Percentiles rank a stretch among this genome's conserved stretches.
phyloP scores from a whole-genome alignment of 1,140 invertebrate species.

The Drosophila littoralis region DNA sequence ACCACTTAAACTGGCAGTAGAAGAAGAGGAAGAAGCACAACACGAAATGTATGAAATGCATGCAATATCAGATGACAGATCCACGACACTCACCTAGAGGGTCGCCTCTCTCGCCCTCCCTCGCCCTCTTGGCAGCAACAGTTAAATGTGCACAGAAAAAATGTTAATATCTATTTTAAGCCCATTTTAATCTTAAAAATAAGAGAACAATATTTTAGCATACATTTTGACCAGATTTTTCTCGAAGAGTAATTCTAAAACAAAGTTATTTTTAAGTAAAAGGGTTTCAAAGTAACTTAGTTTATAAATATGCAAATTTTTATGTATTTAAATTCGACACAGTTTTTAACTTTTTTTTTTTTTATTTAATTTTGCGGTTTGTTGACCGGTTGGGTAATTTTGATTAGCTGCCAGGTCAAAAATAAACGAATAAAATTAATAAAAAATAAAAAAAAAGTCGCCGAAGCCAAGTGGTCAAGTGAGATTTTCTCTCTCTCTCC shows the following conservation, averaged over 20 bases:
- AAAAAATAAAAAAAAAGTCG: slow-evolving; percentile 2
- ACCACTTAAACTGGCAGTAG: slow-evolving; percentile 42
- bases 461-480: slow-evolving; percentile 36
- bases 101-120: background rate
- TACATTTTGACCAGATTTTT: too few relatives aligned
- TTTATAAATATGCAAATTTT: slow-evolving; percentile 10
- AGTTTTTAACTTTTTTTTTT: slow-evolving; percentile 17
- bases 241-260: background rate
- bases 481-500: slow-evolving; percentile 8
- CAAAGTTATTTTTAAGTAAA: background rate
- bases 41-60: slow-evolving; percentile 17
- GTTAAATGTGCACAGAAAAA: slow-evolving; percentile 6
- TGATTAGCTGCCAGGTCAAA: slow-evolving; percentile 17
- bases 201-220: too few relatives aligned
- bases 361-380: slow-evolving; percentile 6
- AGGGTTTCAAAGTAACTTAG: background rate
- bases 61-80: slow-evolving; percentile 58
- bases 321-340: slow-evolving; percentile 21
- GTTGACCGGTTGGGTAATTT: slow-evolving; percentile 39
- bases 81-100: slow-evolving; percentile 9
- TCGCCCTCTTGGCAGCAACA: slow-evolving; percentile 1
- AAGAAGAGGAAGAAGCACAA: slow-evolving; percentile 18
- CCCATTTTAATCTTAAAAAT: too few relatives aligned
- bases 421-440: background rate
- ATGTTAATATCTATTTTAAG: background rate